A percentile compares a stretch with the other conserved stretches of the same genome.
Evolutionary conservation across 2,113 vertebrate species (phyloP).

Genomic region (Colinus virginianus): DNA sequence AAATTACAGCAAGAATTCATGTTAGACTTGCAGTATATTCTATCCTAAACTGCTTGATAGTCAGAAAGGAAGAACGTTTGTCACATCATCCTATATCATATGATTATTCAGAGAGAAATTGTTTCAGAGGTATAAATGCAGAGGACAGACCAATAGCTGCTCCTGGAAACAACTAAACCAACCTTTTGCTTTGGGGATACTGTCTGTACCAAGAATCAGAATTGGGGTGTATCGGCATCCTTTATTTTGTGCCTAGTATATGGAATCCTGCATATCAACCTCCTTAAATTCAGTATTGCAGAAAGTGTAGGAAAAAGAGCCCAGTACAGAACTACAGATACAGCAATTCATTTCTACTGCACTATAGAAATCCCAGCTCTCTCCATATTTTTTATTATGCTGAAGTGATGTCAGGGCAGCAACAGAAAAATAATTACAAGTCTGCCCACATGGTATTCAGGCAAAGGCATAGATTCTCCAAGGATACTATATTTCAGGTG

Average conservation of each 20-base stretch:
- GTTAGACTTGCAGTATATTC: not conserved
- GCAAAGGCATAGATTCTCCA: not conserved
- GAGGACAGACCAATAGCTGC: not conserved
- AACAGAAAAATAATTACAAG: not conserved
- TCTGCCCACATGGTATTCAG: not conserved
- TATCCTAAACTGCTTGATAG: not conserved
- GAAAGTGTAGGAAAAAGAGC: not conserved
- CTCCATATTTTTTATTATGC: not conserved
- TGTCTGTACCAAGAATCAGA: not conserved
- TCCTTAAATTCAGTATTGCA: not conserved
- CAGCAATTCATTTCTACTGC: not conserved
- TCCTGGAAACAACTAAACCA: not conserved
- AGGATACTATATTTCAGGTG: slow-evolving; percentile 1
- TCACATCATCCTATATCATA: not conserved
- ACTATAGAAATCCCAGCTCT: not conserved
- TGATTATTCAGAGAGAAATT: not conserved
- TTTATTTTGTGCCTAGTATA: not conserved
- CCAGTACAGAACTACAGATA: not conserved
- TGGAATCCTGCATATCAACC: not conserved
- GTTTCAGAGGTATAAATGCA: not conserved
- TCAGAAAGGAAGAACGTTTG: not conserved
- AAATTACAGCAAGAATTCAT: not conserved
- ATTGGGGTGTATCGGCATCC: not conserved
- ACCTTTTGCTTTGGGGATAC: not conserved
- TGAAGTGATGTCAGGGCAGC: not conserved